Conservation (phyloP, 1,140 invertebrate genomes). For the Lasaia peninsularis region DNA sequence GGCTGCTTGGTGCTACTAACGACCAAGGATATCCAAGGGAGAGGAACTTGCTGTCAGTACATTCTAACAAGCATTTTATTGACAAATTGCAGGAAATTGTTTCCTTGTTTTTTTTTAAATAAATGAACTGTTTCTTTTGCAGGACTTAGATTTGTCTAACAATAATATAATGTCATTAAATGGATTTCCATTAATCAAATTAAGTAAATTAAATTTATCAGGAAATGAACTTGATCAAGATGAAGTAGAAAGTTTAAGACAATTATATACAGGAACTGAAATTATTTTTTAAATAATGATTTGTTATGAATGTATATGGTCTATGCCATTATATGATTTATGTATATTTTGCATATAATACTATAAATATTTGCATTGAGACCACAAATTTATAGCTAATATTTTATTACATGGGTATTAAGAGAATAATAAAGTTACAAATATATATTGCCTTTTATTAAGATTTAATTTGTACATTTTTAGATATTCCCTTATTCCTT, state of each 20-base stretch:
- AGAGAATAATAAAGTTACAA: slow-evolving; percentile 2
- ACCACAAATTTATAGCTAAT: too few species aligned
- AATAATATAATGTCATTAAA: slow-evolving; percentile 53
- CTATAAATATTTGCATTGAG: too few species aligned
- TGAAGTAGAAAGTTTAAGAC: slow-evolving; percentile 45
- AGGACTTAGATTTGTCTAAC: slow-evolving; percentile 53
- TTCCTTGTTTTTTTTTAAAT: not conserved
- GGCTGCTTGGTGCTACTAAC: too few species aligned
- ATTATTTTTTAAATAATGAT: slow-evolving; percentile 25
- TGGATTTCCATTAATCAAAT: slow-evolving; percentile 46
- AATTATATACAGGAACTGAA: slow-evolving; percentile 34
- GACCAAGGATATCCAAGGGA: too few species aligned
- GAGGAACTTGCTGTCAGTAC: too few species aligned
- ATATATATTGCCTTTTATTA: slow-evolving; percentile 9
- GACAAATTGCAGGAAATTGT: too few species aligned
- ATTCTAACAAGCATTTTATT: too few species aligned
- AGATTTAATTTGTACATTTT: slow-evolving; percentile 13
- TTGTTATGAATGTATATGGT: not conserved
- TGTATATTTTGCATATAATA: too few species aligned
- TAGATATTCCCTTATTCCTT: not conserved
- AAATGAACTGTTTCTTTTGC: slow-evolving; percentile 30
- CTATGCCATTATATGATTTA: too few species aligned
- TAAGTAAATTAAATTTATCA: slow-evolving; percentile 46
- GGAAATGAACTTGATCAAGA: slow-evolving; percentile 40
- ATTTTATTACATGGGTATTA: slow-evolving; percentile 1